Percentiles rank a stretch among this genome's conserved stretches.
phyloP scores from a whole-genome alignment of 2,888 invertebrate genomes.

The Calliphora vomitoria region DNA sequence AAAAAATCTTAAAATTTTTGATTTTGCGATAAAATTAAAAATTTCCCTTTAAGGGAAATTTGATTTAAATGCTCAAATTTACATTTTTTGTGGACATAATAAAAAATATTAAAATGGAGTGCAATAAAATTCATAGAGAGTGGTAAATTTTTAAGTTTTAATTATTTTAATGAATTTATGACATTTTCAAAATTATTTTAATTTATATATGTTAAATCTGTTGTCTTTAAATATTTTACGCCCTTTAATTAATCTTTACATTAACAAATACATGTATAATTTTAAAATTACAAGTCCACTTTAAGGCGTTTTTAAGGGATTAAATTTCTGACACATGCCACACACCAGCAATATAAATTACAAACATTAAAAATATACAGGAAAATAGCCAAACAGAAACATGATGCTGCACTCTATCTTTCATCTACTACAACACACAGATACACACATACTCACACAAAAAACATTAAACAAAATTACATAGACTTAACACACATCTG shows the following conservation, averaged over 20 bases:
- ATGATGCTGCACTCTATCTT: constrained; percentile 49
- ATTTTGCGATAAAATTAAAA: no score
- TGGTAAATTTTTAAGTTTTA: no score
- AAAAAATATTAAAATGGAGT: no score
- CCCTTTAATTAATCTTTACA: neutral
- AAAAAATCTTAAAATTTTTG: no score
- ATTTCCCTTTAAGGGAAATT: no score
- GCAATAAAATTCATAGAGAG: no score
- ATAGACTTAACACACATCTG: neutral
- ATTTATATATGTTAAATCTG: no score
- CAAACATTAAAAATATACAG: constrained; percentile 33
- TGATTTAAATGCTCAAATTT: no score
- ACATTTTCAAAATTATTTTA: no score
- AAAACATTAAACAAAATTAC: constrained; percentile 47
- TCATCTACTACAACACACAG: constrained; percentile 5
- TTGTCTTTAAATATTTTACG: neutral
- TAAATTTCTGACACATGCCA: constrained; percentile 51
- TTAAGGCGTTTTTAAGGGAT: constrained; percentile 51
- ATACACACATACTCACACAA: constrained; percentile 2
- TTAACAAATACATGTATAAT: neutral
- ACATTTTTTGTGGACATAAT: no score
- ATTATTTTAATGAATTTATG: no score
- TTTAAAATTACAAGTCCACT: constrained; percentile 37
- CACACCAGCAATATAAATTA: constrained; percentile 51
- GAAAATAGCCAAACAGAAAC: constrained; percentile 22